Evolutionary conservation across 2,888 invertebrate species (phyloP), one percentile per base, ranked within the genome.

Genomic region (Morpho achilles): DNA sequence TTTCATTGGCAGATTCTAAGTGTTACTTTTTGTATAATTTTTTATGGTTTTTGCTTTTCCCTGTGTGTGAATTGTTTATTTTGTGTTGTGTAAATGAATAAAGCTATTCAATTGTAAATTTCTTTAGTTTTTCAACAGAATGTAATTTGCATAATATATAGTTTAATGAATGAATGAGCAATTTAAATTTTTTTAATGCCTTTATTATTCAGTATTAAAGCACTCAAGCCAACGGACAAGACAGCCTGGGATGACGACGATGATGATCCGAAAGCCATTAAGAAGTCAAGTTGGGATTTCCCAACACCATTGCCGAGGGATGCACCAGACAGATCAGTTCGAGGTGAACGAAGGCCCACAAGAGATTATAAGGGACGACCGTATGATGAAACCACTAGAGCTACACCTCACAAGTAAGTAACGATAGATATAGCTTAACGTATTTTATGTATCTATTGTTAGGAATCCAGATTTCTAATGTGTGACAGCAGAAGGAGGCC

Each of bases 241-340:
- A 93, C 94, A 47, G 92, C 94, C n/a, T 95, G 95, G 95, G 95
- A 95, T 45, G 90, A 90, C 69, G 95, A 95, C 62, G 96, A 96
- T 65, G 96, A 96, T 66, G 95, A 95, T 52, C 89, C 92, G 5
- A 92, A 91, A 6, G 92, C 93, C 1, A 77, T 91, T 0, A 93
- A 93, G 59, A 94, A 93, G 69, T 98, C 98, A 0, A 94, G 94
- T 54, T 99, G 98, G 98, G 98, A 98, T 83, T 94, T 96, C 75
- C 97, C 98, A 0, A 98, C 98, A 0, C 98, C 98, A 0, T 91
- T 92, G 67, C 87, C 93, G 0, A 78, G 56, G 70, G 92, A 75
- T 42, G 61, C 68, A 7, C 67, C 83, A 67, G 87, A 92, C 67
- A 70, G 92, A 73, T 79, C 87, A 59, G 72, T 80, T 67, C 64